phyloP scores from a whole-genome alignment of 2,888 invertebrate genomes.

The Drosophila picticornis region DNA sequence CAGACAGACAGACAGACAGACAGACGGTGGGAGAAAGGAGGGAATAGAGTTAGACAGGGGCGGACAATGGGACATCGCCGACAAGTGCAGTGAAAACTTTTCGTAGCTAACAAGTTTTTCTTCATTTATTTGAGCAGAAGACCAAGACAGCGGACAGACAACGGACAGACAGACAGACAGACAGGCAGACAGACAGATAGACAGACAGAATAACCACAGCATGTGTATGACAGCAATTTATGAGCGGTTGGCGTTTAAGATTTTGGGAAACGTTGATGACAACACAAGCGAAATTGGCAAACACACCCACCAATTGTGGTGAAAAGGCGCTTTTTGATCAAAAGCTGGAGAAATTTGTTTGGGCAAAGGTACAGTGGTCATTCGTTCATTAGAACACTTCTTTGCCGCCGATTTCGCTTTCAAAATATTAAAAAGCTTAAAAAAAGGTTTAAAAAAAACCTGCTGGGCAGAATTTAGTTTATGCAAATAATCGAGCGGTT shows the following conservation, averaged over 20 bases:
- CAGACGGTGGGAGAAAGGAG: slow-evolving; percentile 14
- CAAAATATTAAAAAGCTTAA: neutral
- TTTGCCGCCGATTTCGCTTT: neutral
- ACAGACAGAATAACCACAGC: slow-evolving; percentile 30
- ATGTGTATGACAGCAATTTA: slow-evolving; percentile 65
- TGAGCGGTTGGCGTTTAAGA: slow-evolving; percentile 64
- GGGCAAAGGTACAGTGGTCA: neutral
- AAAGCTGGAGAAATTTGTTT: slow-evolving; percentile 10
- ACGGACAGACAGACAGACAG: slow-evolving; percentile 25
- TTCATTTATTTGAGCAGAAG: slow-evolving; percentile 1
- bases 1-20: slow-evolving; percentile 34
- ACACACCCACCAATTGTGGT: slow-evolving; percentile 25
- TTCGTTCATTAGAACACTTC: neutral
- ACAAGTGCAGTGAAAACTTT: slow-evolving; percentile 77
- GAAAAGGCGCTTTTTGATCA: slow-evolving; percentile 13
- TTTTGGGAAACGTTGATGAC: slow-evolving; percentile 56
- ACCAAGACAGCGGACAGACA: slow-evolving; percentile 19
- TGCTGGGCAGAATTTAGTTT: neutral
- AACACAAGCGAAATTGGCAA: slow-evolving; percentile 26
- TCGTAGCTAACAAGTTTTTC: slow-evolving; percentile 63
- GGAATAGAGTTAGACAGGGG: slow-evolving; percentile 31
- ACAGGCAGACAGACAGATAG: neutral
- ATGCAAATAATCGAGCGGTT: neutral
- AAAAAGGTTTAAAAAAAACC: neutral
- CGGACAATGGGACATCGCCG: slow-evolving; percentile 55